Evolutionary conservation across 2,888 invertebrate species (phyloP).

Genomic region (Habrosyne pyritoides): DNA sequence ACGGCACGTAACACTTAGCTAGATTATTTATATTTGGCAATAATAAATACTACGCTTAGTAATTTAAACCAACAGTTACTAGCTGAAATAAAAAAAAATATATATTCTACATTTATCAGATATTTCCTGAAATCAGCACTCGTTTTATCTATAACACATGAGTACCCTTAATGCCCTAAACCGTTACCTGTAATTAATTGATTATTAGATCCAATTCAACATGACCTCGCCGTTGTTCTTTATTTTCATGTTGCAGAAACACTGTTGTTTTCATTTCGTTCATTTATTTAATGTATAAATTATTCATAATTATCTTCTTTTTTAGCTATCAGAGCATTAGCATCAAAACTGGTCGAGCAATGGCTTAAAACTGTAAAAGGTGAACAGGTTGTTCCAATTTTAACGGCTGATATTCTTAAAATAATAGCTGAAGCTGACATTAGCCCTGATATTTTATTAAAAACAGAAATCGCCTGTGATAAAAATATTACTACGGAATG

Average conservation of each 20-base stretch:
- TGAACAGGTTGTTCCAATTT: conserved; percentile 81
- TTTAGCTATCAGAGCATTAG: conserved; percentile 89
- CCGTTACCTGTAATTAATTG: no score
- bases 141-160: no score
- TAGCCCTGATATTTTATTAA: conserved; percentile 29
- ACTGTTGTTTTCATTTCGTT: not conserved
- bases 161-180: no score
- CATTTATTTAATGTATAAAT: not conserved
- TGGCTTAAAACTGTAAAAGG: conserved; percentile 96
- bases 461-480: conserved; percentile 33
- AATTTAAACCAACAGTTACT: no score
- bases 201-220: no score
- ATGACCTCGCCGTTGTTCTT: not conserved
- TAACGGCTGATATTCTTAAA: conserved; percentile 64
- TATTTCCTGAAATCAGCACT: no score
- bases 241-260: not conserved
- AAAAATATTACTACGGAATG: conserved; percentile 18
- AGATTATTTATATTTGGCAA: no score
- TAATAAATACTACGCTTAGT: no score
- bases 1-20: no score
- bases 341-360: conserved; percentile 92
- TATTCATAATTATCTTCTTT: conserved; percentile 12
- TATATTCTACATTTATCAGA: no score
- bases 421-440: conserved; percentile 58
- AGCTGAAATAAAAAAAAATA: no score